Base-by-base conservation (phyloP, 2,888 invertebrate genomes). In the Lasioglossum lativentre region DNA sequence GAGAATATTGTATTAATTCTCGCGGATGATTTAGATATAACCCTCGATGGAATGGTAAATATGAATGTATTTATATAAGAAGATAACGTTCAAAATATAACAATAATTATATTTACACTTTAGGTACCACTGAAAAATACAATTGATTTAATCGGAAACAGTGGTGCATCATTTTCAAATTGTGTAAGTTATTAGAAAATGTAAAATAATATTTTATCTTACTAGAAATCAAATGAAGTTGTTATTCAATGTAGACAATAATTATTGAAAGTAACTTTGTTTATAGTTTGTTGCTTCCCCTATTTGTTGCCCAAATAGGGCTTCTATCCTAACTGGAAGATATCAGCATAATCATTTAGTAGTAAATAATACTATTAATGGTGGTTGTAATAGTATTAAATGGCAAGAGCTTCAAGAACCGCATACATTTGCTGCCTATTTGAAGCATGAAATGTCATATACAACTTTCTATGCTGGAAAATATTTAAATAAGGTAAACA, bases 381-480 rank as follows among this genome's bases (percentile, higher is more conserved):
- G 98, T 0, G 97, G 98, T 83, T 99, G 99, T 95, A 97, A 97
- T 89, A 96, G 97, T 47, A 75, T 86, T 0, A 78, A 94, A 12
- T 99, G 98, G 98, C 97, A 96, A 91, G 93, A 95, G 23, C 93
- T 94, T 8, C 95, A 96, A 8, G 98, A 99, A 94, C 95, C 95
- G 0, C 94, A 95, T 0, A 97, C 98, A 1, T 97, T 98, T 91
- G 97, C 97, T 0, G 96, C 96, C 0, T 94, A 97, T 66, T 95
- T 99, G 52, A 96, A 97, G 78, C 93, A 95, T 0, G 92, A 95
- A 2, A 96, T 96, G 0, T 96, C 96, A 12, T 99, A 99, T 93
- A 96, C 95, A 8, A 99, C 98, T 0, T 98, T 99, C 94, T 99
- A 98, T 94, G 98, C 98, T 90, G 99, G 99, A 75, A 99, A 99